Percentiles rank a stretch among this genome's conserved stretches.
phyloP scores from a whole-genome alignment of 1,140 invertebrate genomes.

The Aporrectodea caliginosa region DNA sequence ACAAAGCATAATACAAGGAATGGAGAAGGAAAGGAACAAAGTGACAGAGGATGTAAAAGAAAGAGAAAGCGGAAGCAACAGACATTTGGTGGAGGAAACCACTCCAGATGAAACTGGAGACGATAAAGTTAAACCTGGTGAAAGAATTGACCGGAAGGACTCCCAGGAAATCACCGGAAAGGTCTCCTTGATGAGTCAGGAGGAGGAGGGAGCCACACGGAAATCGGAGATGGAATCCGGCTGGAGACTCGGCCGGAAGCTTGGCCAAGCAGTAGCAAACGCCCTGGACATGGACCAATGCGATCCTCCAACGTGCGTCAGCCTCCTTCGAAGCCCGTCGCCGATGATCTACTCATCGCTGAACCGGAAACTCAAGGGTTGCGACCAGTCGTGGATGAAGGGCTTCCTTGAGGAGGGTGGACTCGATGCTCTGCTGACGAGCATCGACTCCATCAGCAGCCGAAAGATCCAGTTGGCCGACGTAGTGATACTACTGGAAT shows the following conservation, averaged over 20 bases:
- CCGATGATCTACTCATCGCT: constrained; percentile 55
- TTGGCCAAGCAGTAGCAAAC: neutral
- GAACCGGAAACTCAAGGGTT: constrained; percentile 51
- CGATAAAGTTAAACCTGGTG: too few species aligned
- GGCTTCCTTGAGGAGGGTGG: constrained; percentile 56
- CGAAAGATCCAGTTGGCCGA: constrained; percentile 49
- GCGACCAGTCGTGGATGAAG: constrained; percentile 53
- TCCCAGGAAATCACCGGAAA: too few species aligned
- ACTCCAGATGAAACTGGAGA: too few species aligned
- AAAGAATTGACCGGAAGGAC: too few species aligned
- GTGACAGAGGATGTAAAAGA: too few species aligned
- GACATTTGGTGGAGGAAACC: too few species aligned
- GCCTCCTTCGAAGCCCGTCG: constrained; percentile 53
- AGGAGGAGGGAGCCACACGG: too few species aligned
- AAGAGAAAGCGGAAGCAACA: too few species aligned
- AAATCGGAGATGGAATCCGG: too few species aligned
- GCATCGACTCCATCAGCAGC: constrained; percentile 52
- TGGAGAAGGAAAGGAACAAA: too few species aligned
- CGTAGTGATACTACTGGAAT: constrained; percentile 57
- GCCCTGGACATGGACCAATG: constrained; percentile 21
- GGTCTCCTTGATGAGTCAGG: too few species aligned
- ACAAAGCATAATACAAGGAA: too few species aligned
- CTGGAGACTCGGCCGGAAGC: neutral
- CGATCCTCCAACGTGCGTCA: constrained; percentile 53
- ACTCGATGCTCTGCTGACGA: constrained; percentile 55